Conservation (phyloP, 2,113 vertebrate genomes). For the Tapirus terrestris region DNA sequence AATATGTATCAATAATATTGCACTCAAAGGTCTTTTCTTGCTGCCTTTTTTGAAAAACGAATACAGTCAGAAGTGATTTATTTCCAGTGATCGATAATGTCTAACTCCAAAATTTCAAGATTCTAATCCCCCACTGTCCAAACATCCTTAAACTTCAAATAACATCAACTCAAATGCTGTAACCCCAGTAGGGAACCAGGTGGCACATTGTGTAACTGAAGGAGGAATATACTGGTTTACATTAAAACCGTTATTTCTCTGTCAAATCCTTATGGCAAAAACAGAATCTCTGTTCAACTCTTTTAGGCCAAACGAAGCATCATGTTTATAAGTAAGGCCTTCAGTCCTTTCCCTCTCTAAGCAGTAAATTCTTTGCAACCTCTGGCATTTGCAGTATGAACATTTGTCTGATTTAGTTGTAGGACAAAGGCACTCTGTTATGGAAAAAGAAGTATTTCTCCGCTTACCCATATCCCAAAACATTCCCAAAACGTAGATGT, state of each 20-base stretch:
- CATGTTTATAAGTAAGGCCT: constrained; percentile 65
- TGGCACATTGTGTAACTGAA: background rate
- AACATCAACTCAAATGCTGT: constrained; percentile 19
- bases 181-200: background rate
- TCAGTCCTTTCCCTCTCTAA: constrained; percentile 35
- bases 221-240: background rate
- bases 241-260: constrained; percentile 55
- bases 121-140: background rate
- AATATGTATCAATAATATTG: constrained; percentile 44
- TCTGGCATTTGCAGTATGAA: constrained; percentile 51
- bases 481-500: constrained; percentile 11
- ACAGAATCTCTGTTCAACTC: constrained; percentile 52
- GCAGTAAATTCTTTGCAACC: constrained; percentile 59
- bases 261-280: constrained; percentile 25
- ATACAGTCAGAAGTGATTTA: constrained; percentile 7
- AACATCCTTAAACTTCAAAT: constrained; percentile 41
- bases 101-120: constrained; percentile 9
- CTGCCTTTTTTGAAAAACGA: background rate
- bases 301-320: constrained; percentile 65
- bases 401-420: constrained; percentile 49
- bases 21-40: background rate
- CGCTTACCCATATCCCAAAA: background rate
- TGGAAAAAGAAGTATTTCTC: constrained; percentile 35
- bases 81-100: background rate
- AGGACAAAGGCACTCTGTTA: constrained; percentile 48